These are phyloP conservation scores for Apeira syringaria DNA, from an alignment of 2,888 invertebrate genomes.

Conservation along the genomic window DNA sequence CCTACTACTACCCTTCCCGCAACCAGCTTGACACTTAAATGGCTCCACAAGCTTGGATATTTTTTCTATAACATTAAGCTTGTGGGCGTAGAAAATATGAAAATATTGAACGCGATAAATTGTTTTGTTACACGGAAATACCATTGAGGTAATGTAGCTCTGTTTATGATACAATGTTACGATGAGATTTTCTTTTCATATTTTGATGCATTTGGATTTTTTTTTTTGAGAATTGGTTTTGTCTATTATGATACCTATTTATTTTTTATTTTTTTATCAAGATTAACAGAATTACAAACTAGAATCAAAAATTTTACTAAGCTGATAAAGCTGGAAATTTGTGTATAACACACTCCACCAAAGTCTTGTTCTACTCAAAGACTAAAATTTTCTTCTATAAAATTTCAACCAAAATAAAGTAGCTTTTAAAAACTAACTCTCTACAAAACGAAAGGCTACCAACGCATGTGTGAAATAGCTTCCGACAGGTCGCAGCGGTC, in stretches of 20 bases:
- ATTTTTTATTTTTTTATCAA: no score
- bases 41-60: conserved; percentile 5
- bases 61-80: not conserved
- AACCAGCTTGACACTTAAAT: conserved; percentile 40
- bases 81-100: not conserved
- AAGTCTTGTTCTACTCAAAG: not conserved
- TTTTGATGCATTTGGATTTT: no score
- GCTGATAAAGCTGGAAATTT: no score
- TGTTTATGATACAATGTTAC: no score
- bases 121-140: conserved; percentile 9
- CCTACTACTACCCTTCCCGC: conserved; percentile 37
- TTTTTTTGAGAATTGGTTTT: no score
- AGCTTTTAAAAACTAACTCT: conserved; percentile 1
- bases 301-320: no score
- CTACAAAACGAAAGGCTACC: conserved; percentile 7
- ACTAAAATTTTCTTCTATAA: not conserved
- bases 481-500: conserved; percentile 8
- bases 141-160: conserved; percentile 4
- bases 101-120: not conserved
- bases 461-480: conserved; percentile 17
- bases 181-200: no score
- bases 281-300: no score
- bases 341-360: not conserved
- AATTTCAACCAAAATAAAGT: not conserved
- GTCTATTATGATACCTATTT: no score